Percentiles rank a stretch among this genome's conserved stretches.
phyloP scores from a whole-genome alignment of 2,113 vertebrate species.

The Notechis scutatus region DNA sequence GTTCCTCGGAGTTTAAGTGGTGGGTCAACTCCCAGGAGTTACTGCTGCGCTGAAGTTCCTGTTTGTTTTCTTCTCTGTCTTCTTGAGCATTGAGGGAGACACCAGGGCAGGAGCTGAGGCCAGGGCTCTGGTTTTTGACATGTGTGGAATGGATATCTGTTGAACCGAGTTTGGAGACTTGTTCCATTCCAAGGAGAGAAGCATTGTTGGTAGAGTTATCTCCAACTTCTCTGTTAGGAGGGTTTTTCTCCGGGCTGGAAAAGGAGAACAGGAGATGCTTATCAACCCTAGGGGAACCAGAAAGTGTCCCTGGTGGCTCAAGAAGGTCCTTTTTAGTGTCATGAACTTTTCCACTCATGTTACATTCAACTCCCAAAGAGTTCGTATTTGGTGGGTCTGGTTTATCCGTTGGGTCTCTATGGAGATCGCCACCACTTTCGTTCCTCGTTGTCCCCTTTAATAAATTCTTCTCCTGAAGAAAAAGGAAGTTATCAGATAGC shows the following conservation, averaged over 20 bases:
- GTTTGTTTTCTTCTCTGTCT: slow-evolving; percentile 11
- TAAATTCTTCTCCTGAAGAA: slow-evolving; percentile 85
- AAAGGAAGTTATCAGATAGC: slow-evolving; percentile 84
- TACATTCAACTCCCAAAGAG: slow-evolving; percentile 60
- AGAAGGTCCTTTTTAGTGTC: slow-evolving; percentile 62
- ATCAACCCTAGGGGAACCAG: slow-evolving; percentile 63
- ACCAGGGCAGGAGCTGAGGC: slow-evolving; percentile 1
- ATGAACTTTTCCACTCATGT: slow-evolving; percentile 43
- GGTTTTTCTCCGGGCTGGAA: slow-evolving; percentile 56
- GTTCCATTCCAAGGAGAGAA: slow-evolving; percentile 49
- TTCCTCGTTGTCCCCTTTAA: slow-evolving; percentile 69
- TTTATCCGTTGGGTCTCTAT: slow-evolving; percentile 61
- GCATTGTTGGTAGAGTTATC: slow-evolving; percentile 64
- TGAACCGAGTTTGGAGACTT: slow-evolving; percentile 50
- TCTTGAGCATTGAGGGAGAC: slow-evolving; percentile 28
- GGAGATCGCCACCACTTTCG: slow-evolving; percentile 50
- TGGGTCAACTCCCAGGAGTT: not conserved
- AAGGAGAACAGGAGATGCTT: slow-evolving; percentile 28
- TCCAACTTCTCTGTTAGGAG: slow-evolving; percentile 48
- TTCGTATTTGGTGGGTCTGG: slow-evolving; percentile 67
- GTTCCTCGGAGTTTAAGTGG: slow-evolving; percentile 24
- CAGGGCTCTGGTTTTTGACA: slow-evolving; percentile 70
- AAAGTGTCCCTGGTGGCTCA: slow-evolving; percentile 54
- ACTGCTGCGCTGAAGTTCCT: slow-evolving; percentile 1
- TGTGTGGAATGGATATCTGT: slow-evolving; percentile 61